A percentile compares a stretch with the other conserved stretches of the same genome.
These are phyloP conservation scores for Paedocypris sp. DNA, from an alignment of 2,113 vertebrate genomes.

Conservation along the genomic window DNA sequence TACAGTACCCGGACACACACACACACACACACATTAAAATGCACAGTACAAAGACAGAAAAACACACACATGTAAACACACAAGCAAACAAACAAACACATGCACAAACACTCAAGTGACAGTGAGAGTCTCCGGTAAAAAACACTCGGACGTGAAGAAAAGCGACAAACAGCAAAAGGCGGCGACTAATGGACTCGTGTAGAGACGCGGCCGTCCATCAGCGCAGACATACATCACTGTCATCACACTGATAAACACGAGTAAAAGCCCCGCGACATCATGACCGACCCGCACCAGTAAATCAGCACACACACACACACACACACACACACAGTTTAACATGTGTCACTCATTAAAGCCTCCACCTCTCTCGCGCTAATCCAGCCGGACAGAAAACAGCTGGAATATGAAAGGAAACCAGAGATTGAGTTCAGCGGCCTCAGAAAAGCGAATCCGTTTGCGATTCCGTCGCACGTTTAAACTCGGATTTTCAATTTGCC, in stretches of 20 bases:
- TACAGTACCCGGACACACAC: too few relatives aligned
- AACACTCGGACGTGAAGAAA: slow-evolving; percentile 5
- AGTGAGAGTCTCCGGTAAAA: background rate
- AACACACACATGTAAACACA: too few relatives aligned
- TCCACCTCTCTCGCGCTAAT: background rate
- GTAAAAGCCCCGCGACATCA: slow-evolving; percentile 25
- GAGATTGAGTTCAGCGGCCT: slow-evolving; percentile 4
- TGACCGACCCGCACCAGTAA: slow-evolving; percentile 37
- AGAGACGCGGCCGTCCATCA: slow-evolving; percentile 50
- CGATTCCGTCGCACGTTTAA: too few relatives aligned
- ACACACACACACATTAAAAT: too few relatives aligned
- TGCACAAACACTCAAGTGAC: too few relatives aligned
- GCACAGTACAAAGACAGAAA: too few relatives aligned
- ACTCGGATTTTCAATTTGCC: too few relatives aligned
- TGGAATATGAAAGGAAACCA: background rate
- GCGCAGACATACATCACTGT: slow-evolving; percentile 48
- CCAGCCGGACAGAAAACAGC: background rate
- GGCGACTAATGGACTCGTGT: slow-evolving; percentile 43
- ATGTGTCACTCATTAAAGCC: background rate
- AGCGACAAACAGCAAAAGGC: slow-evolving; percentile 34
- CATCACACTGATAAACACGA: slow-evolving; percentile 41
- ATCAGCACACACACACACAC: slow-evolving; percentile 1
- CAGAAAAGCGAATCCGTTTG: too few relatives aligned
- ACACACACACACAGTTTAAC: background rate
- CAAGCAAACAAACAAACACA: too few relatives aligned